Conservation (phyloP, 2,888 invertebrate genomes). For the Dendrolimus houi region DNA sequence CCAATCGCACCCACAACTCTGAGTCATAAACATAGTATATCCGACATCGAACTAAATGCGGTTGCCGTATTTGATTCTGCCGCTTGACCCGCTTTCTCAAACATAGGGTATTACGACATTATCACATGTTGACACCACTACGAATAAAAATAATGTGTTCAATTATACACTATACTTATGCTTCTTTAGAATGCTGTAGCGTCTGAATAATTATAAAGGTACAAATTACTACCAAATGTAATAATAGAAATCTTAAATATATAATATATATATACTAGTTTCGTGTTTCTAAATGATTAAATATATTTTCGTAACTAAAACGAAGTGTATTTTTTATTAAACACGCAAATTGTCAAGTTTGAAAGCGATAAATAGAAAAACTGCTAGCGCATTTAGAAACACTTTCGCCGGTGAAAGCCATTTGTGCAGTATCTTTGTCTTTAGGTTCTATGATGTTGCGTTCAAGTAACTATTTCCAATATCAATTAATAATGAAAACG, state of each 20-base stretch:
- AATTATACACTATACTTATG: no score
- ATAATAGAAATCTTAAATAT: no score
- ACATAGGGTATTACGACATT: conserved; percentile 12
- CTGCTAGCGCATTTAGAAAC: conserved; percentile 49
- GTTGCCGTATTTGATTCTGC: conserved; percentile 10
- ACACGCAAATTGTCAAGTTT: conserved; percentile 38
- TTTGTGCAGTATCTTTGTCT: conserved; percentile 63
- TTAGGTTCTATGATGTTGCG: conserved; percentile 25
- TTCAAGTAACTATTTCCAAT: neutral
- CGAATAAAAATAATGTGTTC: no score
- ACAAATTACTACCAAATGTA: no score
- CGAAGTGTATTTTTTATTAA: conserved; percentile 18
- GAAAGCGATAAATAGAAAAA: conserved; percentile 62
- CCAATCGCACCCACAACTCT: conserved; percentile 27
- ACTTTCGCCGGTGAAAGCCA: conserved; percentile 72
- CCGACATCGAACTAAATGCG: conserved; percentile 16
- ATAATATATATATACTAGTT: no score
- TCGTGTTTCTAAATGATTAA: no score
- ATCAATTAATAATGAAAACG: no score
- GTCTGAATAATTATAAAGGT: no score
- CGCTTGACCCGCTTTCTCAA: conserved; percentile 21
- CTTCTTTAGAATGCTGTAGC: no score
- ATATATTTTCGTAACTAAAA: neutral
- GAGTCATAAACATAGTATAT: conserved; percentile 28
- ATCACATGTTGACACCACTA: neutral